These are phyloP conservation scores for Myanophis thanlyinensis DNA, from an alignment of 2,113 vertebrate genomes.

Conservation along the genomic window DNA sequence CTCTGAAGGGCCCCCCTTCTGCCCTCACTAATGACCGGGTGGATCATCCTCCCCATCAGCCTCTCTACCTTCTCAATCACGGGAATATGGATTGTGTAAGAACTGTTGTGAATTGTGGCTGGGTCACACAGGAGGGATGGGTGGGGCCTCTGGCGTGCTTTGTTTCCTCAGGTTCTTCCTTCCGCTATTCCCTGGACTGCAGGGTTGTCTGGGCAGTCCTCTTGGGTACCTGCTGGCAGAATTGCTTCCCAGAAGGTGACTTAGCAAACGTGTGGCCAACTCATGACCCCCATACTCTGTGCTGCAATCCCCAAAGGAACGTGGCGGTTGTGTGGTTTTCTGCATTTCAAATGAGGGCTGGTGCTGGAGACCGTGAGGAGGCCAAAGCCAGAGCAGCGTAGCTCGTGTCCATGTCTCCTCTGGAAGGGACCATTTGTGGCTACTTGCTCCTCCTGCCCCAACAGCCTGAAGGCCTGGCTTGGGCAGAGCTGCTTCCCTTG, in stretches of 20 bases:
- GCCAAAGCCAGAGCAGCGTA: background rate
- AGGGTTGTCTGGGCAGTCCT: background rate
- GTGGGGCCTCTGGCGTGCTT: background rate
- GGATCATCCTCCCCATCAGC: conserved; percentile 93
- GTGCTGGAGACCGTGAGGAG: too few relatives aligned
- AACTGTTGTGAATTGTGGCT: background rate
- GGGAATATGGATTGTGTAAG: conserved; percentile 97
- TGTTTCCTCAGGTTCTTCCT: background rate
- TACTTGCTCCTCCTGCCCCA: background rate
- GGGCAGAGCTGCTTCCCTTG: background rate
- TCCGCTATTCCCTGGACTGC: too few relatives aligned
- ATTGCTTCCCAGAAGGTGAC: background rate
- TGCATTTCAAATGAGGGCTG: background rate
- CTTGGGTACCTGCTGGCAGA: background rate
- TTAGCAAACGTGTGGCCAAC: background rate
- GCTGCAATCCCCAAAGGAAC: background rate
- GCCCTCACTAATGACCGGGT: conserved; percentile 91
- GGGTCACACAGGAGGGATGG: rapidly evolving
- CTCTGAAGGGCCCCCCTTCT: conserved; percentile 58
- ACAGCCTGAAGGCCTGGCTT: background rate
- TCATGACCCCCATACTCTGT: background rate
- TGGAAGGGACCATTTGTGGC: background rate
- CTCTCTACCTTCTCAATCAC: conserved; percentile 92
- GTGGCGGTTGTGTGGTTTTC: too few relatives aligned
- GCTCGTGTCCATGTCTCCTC: background rate